phyloP scores from a whole-genome alignment of 2,888 invertebrate genomes.

The Pediacus dermestoides region DNA sequence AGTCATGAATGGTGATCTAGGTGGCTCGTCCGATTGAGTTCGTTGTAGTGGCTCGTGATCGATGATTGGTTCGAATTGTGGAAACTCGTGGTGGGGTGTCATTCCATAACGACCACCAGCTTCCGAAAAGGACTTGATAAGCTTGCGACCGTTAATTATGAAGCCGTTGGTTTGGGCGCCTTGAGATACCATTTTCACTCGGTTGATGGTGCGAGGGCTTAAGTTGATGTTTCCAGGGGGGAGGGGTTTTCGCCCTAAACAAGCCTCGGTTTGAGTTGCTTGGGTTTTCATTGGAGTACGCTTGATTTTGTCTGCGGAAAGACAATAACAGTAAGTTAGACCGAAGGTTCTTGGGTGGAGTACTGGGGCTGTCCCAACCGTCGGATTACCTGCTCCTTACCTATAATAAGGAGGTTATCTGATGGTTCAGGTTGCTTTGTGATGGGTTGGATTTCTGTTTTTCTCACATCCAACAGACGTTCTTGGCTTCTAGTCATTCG shows the following conservation, averaged over 20 bases:
- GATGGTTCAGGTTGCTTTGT: slow-evolving; percentile 49
- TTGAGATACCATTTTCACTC: slow-evolving; percentile 85
- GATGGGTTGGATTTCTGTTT: slow-evolving; percentile 50
- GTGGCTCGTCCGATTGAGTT: slow-evolving; percentile 82
- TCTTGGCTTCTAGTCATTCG: slow-evolving; percentile 60
- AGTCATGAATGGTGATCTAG: slow-evolving; percentile 68
- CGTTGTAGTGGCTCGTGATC: slow-evolving; percentile 77
- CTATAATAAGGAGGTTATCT: slow-evolving; percentile 59
- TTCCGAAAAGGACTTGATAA: slow-evolving; percentile 82
- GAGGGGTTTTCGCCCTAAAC: slow-evolving; percentile 65
- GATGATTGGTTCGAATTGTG: slow-evolving; percentile 33
- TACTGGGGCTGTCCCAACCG: too few species aligned
- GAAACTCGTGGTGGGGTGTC: slow-evolving; percentile 40
- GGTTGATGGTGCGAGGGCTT: slow-evolving; percentile 78
- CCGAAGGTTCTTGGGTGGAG: too few species aligned
- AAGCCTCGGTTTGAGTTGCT: slow-evolving; percentile 85
- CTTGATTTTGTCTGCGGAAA: slow-evolving; percentile 80
- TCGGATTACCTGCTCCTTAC: slow-evolving; percentile 50
- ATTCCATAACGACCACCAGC: slow-evolving; percentile 55
- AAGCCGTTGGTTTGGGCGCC: slow-evolving; percentile 86
- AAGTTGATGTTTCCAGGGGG: slow-evolving; percentile 69
- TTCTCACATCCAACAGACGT: slow-evolving; percentile 71
- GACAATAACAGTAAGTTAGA: too few species aligned
- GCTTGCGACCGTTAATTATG: slow-evolving; percentile 65
- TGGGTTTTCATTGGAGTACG: slow-evolving; percentile 87